These are phyloP conservation scores for Puma concolor DNA, from an alignment of 2,113 vertebrate species.

Conservation along the genomic window DNA sequence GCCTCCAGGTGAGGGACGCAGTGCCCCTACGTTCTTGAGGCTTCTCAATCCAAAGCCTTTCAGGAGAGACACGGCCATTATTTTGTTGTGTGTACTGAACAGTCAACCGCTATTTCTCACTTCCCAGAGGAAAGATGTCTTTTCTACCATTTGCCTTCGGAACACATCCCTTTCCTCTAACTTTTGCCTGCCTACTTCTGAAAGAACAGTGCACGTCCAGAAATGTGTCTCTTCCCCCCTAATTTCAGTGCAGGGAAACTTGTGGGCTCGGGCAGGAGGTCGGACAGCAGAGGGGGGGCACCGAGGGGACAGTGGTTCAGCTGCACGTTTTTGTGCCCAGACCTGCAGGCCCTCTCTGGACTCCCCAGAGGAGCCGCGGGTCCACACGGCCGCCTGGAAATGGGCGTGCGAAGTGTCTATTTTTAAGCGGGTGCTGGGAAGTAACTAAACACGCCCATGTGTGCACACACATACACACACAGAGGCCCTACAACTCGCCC, in stretches of 20 bases:
- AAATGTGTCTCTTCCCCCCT: not conserved
- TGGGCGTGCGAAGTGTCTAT: not conserved
- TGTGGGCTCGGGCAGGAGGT: not conserved
- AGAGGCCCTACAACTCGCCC: not conserved
- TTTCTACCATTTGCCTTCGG: not conserved
- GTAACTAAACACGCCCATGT: not conserved
- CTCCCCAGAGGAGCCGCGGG: not conserved
- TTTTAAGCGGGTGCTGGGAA: not conserved
- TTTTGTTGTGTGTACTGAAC: not conserved
- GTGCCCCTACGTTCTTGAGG: accelerated
- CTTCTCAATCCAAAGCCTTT: not conserved
- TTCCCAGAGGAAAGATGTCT: not conserved
- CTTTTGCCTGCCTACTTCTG: not conserved
- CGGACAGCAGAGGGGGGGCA: not conserved
- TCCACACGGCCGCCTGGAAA: not conserved
- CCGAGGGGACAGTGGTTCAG: not conserved
- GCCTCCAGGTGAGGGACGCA: accelerated
- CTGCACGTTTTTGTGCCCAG: not conserved
- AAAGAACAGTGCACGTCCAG: not conserved
- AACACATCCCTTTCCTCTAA: not conserved
- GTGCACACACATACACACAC: not conserved
- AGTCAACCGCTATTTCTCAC: accelerated
- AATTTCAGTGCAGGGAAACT: not conserved
- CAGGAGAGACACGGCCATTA: not conserved
- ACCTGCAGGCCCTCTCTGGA: not conserved